Percentiles rank a stretch among this genome's conserved stretches.
Evolutionary conservation across 2,888 invertebrate species (phyloP).

Genomic region (Geotrupes spiniger): DNA sequence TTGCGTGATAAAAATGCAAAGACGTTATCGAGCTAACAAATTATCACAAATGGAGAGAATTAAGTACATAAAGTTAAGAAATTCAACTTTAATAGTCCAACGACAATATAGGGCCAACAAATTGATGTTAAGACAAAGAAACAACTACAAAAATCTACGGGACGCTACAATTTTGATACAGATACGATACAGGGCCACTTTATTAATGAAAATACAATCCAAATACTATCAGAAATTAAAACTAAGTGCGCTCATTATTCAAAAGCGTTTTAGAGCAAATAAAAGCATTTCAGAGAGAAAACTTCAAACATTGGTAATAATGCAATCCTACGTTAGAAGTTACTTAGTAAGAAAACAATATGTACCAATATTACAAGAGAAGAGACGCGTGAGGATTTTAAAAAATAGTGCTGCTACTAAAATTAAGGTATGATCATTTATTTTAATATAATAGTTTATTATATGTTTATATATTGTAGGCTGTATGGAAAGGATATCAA

Average conservation of each 20-base stretch:
- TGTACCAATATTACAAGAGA: conserved; percentile 26
- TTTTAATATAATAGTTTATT: too few relatives aligned
- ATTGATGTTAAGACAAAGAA: conserved; percentile 40
- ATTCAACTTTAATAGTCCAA: conserved; percentile 51
- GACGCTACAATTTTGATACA: conserved; percentile 25
- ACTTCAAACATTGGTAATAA: too few relatives aligned
- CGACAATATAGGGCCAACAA: conserved; percentile 34
- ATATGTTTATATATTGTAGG: conserved; percentile 23
- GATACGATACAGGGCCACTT: conserved; percentile 29
- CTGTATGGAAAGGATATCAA: conserved; percentile 50
- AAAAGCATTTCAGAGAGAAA: too few relatives aligned
- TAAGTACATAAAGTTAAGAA: conserved; percentile 44
- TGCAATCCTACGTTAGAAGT: too few relatives aligned
- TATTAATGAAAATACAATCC: conserved; percentile 8
- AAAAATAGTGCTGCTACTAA: conserved; percentile 50
- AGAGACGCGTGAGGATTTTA: conserved; percentile 26
- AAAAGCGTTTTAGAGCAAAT: conserved; percentile 15
- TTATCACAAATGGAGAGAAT: conserved; percentile 45
- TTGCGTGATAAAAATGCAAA: conserved; percentile 33
- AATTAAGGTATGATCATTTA: conserved; percentile 68
- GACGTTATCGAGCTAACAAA: conserved; percentile 47
- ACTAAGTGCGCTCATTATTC: neutral
- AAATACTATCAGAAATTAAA: conserved; percentile 25
- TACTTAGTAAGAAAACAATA: too few relatives aligned
- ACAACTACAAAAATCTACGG: too few relatives aligned